A percentile compares a stretch with the other conserved stretches of the same genome.
Evolutionary conservation across 1,140 invertebrate species (phyloP).

Genomic region (Cataglyphis hispanica): DNA sequence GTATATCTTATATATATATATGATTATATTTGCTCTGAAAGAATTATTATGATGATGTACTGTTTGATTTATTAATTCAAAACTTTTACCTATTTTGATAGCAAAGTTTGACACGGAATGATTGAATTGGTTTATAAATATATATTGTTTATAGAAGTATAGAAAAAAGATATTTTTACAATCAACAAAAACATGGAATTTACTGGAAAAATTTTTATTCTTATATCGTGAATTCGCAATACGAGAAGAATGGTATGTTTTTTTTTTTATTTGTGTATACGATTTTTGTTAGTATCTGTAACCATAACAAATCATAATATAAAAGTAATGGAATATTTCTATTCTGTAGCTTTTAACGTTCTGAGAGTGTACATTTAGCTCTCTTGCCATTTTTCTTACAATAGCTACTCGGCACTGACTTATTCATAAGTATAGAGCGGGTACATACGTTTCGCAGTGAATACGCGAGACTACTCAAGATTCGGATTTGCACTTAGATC

Average conservation of each 20-base stretch:
- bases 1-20: not conserved
- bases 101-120: not conserved
- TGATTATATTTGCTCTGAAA: too few relatives aligned
- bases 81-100: not conserved
- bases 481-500: conserved; percentile 56
- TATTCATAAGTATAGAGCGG: conserved; percentile 37
- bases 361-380: not conserved
- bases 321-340: not conserved
- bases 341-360: not conserved
- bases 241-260: not conserved
- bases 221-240: not conserved
- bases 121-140: not conserved
- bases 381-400: conserved; percentile 19
- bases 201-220: not conserved
- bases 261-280: not conserved
- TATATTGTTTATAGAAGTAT: not conserved
- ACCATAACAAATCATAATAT: not conserved
- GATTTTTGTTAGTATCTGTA: not conserved
- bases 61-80: not conserved
- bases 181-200: not conserved
- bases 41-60: not conserved
- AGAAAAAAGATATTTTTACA: not conserved
- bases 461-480: conserved; percentile 14
- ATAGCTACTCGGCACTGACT: conserved; percentile 4
- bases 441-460: conserved; percentile 44